Evolutionary conservation across 2,888 invertebrate species (phyloP).

Genomic region (Parascotia fuliginaria): DNA sequence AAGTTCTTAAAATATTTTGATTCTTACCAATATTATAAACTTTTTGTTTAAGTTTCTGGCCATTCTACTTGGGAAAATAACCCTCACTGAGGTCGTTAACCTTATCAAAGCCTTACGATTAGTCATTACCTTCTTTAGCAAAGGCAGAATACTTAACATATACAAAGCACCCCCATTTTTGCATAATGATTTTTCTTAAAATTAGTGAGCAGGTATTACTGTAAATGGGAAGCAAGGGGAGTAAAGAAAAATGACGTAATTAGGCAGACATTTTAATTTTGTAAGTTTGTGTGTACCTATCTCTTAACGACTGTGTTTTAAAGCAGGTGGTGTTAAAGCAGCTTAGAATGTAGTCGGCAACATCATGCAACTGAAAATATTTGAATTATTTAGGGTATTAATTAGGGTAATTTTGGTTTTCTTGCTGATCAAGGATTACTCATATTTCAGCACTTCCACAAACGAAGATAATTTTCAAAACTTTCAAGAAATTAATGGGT

Average conservation of each 20-base stretch:
- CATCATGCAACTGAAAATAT: constrained; percentile 18
- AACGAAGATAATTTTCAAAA: too few species aligned
- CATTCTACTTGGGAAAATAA: not conserved
- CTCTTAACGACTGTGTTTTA: constrained; percentile 26
- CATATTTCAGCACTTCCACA: too few species aligned
- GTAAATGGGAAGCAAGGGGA: constrained; percentile 35
- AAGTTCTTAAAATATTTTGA: too few species aligned
- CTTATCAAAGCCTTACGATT: not conserved
- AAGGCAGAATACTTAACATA: constrained; percentile 27
- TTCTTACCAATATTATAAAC: too few species aligned
- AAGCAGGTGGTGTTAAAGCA: constrained; percentile 25
- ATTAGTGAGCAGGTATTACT: constrained; percentile 42
- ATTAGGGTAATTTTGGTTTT: constrained; percentile 2
- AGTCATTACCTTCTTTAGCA: constrained; percentile 5
- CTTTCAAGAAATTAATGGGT: too few species aligned
- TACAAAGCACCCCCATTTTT: constrained; percentile 29
- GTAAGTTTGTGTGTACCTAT: constrained; percentile 26
- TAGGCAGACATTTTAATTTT: constrained; percentile 50
- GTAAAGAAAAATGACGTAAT: constrained; percentile 49
- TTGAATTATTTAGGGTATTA: constrained; percentile 28
- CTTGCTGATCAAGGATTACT: too few species aligned
- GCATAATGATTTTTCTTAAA: constrained; percentile 45
- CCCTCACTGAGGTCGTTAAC: constrained; percentile 3
- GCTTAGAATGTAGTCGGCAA: constrained; percentile 27
- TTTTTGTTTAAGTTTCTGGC: not conserved